Evolutionary conservation across 2,797 vertebrate species (phyloP).

Genomic region (Anisognathus igniventris): DNA sequence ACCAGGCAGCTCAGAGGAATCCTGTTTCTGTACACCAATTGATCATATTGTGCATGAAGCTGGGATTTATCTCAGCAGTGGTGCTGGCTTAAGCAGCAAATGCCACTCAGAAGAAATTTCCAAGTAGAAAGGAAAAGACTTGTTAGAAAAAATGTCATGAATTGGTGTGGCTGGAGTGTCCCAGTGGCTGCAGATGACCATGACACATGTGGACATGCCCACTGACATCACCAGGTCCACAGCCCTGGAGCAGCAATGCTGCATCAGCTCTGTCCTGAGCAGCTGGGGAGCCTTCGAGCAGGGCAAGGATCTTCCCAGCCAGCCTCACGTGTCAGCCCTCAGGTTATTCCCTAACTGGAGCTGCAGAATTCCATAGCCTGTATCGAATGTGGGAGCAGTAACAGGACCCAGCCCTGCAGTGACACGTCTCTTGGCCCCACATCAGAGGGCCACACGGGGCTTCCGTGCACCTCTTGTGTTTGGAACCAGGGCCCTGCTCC

Average conservation of each 20-base stretch:
- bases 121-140: background rate
- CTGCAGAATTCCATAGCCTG: background rate
- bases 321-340: background rate
- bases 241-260: background rate
- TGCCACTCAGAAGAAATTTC: background rate
- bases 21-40: background rate
- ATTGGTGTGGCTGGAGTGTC: fast-evolving
- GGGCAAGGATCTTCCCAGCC: background rate
- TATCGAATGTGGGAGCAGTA: background rate
- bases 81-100: background rate
- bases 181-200: background rate
- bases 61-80: background rate
- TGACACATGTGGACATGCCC: fast-evolving
- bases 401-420: background rate
- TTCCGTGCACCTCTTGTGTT: background rate
- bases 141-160: background rate
- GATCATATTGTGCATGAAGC: constrained; percentile 31
- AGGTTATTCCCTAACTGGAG: background rate
- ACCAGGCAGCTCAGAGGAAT: constrained; percentile 18
- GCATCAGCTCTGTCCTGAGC: background rate
- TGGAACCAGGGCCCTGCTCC: background rate
- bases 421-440: background rate
- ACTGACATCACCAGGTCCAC: background rate
- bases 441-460: background rate
- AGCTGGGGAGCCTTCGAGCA: background rate